Evolutionary conservation across 2,888 invertebrate species (phyloP), one percentile per base, ranked within the genome.

Genomic region (Ethmia dodecea): DNA sequence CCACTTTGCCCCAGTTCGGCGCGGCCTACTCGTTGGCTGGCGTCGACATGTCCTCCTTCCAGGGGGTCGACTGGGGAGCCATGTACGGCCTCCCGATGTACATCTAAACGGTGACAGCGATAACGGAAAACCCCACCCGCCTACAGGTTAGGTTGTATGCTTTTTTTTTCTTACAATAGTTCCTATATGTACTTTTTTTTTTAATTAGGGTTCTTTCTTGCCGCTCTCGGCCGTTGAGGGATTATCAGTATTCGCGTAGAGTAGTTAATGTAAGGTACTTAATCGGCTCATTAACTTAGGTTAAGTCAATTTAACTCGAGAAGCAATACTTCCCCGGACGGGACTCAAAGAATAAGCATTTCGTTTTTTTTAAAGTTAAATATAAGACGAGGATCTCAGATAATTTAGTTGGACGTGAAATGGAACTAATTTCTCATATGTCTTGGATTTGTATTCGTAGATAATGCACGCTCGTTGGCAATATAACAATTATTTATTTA

Each of bases 41-140:
- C 71, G 94, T 95, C 44, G 95, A 95, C 84, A 95, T 95, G 95
- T 93, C 94, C 43, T 94, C 94, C 69, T 95, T 95, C 90, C 95
- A 95, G 77, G 93, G 94, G 40, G 94, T 96, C 54, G 95, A 95
- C 81, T 95, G 95, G 95, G 91, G 92, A 61, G 92, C 93, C 60
- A 93, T 95, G 93, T 96, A 96, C 78, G 94, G 95, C 64, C 94
- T 95, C 87, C 95, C 95, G 73, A 95, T 95, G 95, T 95, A 95
- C 88, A 94, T 95, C 73, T 93, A 91, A 88, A 74, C n/a, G n/a
- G n/a, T 49, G 38, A 33, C 37, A 28, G 30, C 31, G 28, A 38
- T 24, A 25, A 14, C 14, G 26, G 13, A 33, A 22, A 47, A 47
- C 55, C 59, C 54, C 58, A 52, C 58, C 66, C 68, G 64, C 60